Conservation (phyloP, 1,140 invertebrate species). For the Xylocopa sonorina region DNA sequence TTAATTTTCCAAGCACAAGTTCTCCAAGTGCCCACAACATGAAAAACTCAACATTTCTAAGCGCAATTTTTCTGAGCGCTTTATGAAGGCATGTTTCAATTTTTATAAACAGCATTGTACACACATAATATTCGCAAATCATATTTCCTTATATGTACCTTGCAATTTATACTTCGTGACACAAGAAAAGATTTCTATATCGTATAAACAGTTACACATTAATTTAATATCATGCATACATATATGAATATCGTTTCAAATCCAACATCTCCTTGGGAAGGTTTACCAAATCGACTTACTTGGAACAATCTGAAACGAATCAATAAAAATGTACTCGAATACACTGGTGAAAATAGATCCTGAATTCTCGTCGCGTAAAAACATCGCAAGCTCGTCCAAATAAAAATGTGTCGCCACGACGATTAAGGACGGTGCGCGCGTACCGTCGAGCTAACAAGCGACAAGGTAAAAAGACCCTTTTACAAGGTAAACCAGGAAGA, state of each 20-base stretch:
- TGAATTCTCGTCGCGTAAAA: constrained; percentile 18
- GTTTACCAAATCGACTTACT: background rate
- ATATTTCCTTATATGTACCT: no score
- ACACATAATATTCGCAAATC: no score
- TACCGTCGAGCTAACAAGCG: constrained; percentile 27
- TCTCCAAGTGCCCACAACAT: no score
- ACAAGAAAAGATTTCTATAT: background rate
- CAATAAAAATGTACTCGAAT: constrained; percentile 18
- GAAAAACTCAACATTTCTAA: no score
- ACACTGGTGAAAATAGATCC: constrained; percentile 10
- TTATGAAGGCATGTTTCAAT: no score
- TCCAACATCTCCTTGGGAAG: no score
- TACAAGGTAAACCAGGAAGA: background rate
- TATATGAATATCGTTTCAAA: constrained; percentile 7
- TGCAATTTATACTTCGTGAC: no score
- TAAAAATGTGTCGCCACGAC: constrained; percentile 26
- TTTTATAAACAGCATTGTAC: no score
- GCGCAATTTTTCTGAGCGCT: no score
- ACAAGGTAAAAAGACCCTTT: constrained; percentile 12
- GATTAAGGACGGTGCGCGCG: background rate
- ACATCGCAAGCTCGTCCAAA: constrained; percentile 19
- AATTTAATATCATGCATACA: background rate
- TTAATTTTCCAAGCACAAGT: no score
- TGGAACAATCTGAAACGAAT: background rate
- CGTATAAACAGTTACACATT: background rate